These are phyloP conservation scores for Sigmodon hispidus DNA, from an alignment of 2,113 vertebrate genomes.

Conservation along the genomic window DNA sequence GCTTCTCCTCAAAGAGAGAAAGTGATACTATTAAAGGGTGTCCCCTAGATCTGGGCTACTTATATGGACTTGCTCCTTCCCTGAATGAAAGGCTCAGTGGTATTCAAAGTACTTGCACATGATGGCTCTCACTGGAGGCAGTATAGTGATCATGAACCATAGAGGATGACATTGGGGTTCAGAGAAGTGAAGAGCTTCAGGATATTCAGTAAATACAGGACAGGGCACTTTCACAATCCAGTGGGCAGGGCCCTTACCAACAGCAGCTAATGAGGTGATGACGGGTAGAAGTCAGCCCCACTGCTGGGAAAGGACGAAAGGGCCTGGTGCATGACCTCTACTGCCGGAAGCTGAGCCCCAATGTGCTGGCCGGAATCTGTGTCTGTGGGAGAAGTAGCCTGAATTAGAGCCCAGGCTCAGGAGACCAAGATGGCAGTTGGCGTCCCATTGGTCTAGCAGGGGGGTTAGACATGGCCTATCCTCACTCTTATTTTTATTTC, in stretches of 20 bases:
- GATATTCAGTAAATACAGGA: not conserved
- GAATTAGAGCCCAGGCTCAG: not conserved
- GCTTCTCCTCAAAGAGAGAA: not conserved
- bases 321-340: not conserved
- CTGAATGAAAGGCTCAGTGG: not conserved
- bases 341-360: not conserved
- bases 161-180: not conserved
- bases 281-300: not conserved
- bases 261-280: conserved; percentile 48
- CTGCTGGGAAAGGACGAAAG: conserved; percentile 31
- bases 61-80: not conserved
- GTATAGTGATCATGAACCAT: not conserved
- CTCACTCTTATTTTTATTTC: conserved; percentile 7
- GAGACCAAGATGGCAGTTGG: not conserved
- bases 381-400: conserved; percentile 11
- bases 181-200: not conserved
- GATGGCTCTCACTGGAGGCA: not conserved
- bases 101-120: not conserved
- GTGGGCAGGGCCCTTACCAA: not conserved
- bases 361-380: not conserved
- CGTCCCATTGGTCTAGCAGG: not conserved
- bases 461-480: not conserved
- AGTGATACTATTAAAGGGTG: not conserved
- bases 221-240: conserved; percentile 36
- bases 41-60: not conserved